A percentile compares a stretch with the other conserved stretches of the same genome.
Conservation (phyloP, 2,888 invertebrate genomes). For the Tetranychus piercei region DNA sequence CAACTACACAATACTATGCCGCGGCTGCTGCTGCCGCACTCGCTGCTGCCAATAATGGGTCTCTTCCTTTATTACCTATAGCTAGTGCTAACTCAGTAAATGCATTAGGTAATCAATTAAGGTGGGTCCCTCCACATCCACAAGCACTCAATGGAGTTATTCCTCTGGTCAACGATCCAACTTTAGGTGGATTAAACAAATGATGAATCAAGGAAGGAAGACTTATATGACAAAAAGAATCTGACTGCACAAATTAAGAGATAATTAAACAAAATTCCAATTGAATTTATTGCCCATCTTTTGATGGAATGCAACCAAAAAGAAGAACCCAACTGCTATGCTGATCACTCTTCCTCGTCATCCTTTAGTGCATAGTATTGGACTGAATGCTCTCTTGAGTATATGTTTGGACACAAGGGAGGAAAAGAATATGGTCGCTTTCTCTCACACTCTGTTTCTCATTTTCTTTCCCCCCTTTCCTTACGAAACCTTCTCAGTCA, state of each 20-base stretch:
- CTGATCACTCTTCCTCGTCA: background rate
- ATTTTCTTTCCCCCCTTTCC: background rate
- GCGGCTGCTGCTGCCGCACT: constrained; percentile 1
- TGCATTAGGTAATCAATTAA: background rate
- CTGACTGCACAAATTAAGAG: background rate
- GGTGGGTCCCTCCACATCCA: background rate
- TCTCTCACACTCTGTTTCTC: background rate
- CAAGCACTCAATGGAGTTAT: background rate
- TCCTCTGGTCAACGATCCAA: background rate
- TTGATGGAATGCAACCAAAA: constrained; percentile 1
- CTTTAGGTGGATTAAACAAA: background rate
- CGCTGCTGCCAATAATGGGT: background rate
- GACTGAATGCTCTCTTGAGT: background rate
- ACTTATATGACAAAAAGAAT: background rate
- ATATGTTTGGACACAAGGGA: background rate
- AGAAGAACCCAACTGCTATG: background rate
- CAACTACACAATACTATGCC: background rate
- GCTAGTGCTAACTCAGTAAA: background rate
- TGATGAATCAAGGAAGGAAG: background rate
- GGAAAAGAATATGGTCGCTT: background rate
- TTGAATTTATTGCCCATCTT: background rate
- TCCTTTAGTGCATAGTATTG: background rate
- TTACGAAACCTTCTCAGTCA: background rate
- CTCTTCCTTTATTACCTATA: background rate
- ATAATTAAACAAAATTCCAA: background rate